Base-by-base conservation (phyloP, 2,888 invertebrate genomes). In the Apotomis capreana region DNA sequence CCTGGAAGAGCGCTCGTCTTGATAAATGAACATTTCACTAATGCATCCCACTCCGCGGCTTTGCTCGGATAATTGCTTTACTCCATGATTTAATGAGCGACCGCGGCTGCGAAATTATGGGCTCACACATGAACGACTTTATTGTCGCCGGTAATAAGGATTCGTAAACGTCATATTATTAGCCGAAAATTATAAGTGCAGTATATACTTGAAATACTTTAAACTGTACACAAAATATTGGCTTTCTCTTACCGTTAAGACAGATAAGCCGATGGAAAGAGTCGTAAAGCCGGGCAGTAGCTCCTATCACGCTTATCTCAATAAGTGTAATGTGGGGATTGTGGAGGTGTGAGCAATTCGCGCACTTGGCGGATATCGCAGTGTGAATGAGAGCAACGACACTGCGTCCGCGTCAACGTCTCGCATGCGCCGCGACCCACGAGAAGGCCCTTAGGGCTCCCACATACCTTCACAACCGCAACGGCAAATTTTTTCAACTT, bases 161-260 rank as follows among this genome's bases (percentile, higher is more conserved):
- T 15, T 67, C 60, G 60, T 70, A 70, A 70, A 67, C 37, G 55
- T 69, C 59, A 40, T 49, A 60, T 69, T 69, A 15, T 69, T 69
- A 15, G 49, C 54, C 65, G 54, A 65, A 65, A 70, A 67, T 49
- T 59, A 52, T 64, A 64, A 70, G 64, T 52, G 44, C 54, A 65
- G 5, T 36, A 13, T 10, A 49, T 49, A 49, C 13, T 44, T 54
- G 40, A 54, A 46, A 54, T 26, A 15, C 49, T 55, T 65, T 49
- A 55, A 67, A 67, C 57, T 12, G 40, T 68, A 51, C 44, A 49
- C 65, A 61, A 60, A 70, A 67, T 60, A 70, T 60, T 44, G 57
- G 67, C 71, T 71, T 71, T 71, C 71, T 68, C 71, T 62, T 68
- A 67, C 71, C 67, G 71, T 62, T 71, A 71, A 58, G 40, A 59